Evolutionary conservation across 2,113 vertebrate genomes (phyloP).

Genomic region (Diadophis punctatus): DNA sequence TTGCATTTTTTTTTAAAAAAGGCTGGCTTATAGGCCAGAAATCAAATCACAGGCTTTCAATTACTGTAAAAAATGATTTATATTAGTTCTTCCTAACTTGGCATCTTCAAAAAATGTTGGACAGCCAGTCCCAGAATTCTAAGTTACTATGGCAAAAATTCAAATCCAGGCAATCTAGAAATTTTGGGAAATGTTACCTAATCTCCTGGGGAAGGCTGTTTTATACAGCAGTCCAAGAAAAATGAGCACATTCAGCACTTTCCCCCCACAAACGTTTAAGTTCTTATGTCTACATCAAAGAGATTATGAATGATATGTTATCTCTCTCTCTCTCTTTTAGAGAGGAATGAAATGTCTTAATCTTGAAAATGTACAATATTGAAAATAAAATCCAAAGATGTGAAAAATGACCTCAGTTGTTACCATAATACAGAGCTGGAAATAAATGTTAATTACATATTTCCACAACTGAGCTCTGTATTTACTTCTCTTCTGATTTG

Average conservation of each 20-base stretch:
- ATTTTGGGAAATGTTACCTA: background rate
- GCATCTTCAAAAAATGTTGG: background rate
- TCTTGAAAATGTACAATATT: background rate
- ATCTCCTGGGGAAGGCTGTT: background rate
- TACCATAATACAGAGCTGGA: constrained; percentile 1
- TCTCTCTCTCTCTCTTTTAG: background rate
- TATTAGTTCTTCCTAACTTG: background rate
- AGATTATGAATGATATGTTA: background rate
- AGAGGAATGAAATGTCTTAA: background rate
- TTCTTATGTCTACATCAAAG: background rate
- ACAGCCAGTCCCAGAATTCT: background rate
- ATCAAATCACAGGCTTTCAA: background rate
- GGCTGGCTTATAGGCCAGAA: background rate
- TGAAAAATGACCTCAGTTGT: background rate
- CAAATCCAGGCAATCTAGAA: background rate
- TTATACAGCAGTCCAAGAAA: background rate
- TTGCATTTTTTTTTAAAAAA: background rate
- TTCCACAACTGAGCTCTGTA: background rate
- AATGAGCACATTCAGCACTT: background rate
- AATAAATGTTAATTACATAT: background rate
- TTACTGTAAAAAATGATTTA: background rate
- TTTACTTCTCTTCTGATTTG: constrained; percentile 3
- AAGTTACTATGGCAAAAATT: background rate
- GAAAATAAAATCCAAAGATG: constrained; percentile 3
- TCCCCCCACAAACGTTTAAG: background rate